Base-by-base conservation (phyloP, 2,113 vertebrate species). In the Trogon surrucura region DNA sequence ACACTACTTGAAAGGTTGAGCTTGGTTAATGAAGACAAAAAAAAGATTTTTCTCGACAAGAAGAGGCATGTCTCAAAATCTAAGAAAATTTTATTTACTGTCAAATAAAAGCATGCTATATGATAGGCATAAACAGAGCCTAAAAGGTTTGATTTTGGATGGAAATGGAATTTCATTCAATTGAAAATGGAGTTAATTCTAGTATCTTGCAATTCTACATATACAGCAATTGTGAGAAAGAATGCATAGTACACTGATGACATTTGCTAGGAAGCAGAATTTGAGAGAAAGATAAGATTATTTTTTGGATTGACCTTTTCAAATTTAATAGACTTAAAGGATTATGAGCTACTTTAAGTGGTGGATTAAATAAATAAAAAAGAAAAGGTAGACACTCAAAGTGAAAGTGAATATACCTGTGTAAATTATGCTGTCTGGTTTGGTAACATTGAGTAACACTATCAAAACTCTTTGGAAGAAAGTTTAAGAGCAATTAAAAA, bases 401-500 rank as follows among this genome's bases (percentile, higher is more conserved):
- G 64, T 20, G 47, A 86, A 73, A n/a, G 5, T 11, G 17, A 77
- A 71, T 65, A 66, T 16, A 50, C 13, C 11, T 78, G 44, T 67
- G 4, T 64, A 69, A 57, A 1, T 85, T 88, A 20, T 36, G 12
- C 17, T 83, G 25, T 54, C 54, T 89, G 19, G 18, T 73, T 73
- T 47, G 88, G 80, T 66, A 90, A 77, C 17, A 34, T 66, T 80
- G 47, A 80, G 83, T 20, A 62, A 77, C 10, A 15, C 77, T 80
- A 58, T 86, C 80, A 88, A 78, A 89, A 91, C 74, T 67, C 26
- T 84, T 78, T 80, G 22, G 22, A 84, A 54, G 19, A 88, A 85
- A 69, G 16, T 57, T 79, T 78, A 90, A 78, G 30, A 72, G 25
- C 44, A 95, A 47, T 75, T 93, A 72, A 85, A 89, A 95, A 54